Evolutionary conservation across 2,797 vertebrate genomes (phyloP).

Genomic region (Ctenopoma kingsleyae): DNA sequence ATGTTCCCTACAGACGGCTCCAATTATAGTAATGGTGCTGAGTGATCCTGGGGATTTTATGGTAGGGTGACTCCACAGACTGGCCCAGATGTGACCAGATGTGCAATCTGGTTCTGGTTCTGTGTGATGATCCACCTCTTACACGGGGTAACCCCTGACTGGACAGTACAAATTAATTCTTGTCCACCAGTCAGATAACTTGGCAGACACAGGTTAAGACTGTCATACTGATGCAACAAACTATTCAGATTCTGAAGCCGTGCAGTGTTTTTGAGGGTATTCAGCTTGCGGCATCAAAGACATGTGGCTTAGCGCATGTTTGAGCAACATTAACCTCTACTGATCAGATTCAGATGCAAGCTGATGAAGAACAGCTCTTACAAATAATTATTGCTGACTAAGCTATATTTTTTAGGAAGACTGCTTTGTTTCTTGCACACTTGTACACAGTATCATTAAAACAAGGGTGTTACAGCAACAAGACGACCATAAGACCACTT

Average conservation of each 20-base stretch:
- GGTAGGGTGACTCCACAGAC: conserved; percentile 52
- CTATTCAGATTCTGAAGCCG: conserved; percentile 14
- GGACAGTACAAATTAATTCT: conserved; percentile 2
- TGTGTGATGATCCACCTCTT: conserved; percentile 36
- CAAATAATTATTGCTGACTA: neutral
- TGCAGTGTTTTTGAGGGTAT: conserved; percentile 4
- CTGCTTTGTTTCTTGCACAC: neutral
- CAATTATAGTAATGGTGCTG: conserved; percentile 62
- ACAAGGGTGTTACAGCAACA: neutral
- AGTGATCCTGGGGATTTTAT: conserved; percentile 65
- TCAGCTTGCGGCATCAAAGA: conserved; percentile 58
- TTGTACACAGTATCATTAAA: neutral
- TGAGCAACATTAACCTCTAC: conserved; percentile 22
- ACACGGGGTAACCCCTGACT: conserved; percentile 33
- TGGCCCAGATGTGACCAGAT: conserved; percentile 64
- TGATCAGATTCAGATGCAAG: conserved; percentile 68
- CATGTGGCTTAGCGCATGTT: conserved; percentile 45
- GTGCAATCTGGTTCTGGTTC: conserved; percentile 71
- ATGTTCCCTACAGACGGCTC: conserved; percentile 61
- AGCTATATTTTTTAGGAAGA: neutral
- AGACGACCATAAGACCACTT: conserved; percentile 60
- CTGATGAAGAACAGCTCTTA: conserved; percentile 57
- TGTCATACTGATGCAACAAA: conserved; percentile 34
- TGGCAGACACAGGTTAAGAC: neutral
- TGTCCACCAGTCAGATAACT: conserved; percentile 27